A percentile compares a stretch with the other conserved stretches of the same genome.
Conservation (phyloP, 2,888 invertebrate genomes). For the Eilema depressum region DNA sequence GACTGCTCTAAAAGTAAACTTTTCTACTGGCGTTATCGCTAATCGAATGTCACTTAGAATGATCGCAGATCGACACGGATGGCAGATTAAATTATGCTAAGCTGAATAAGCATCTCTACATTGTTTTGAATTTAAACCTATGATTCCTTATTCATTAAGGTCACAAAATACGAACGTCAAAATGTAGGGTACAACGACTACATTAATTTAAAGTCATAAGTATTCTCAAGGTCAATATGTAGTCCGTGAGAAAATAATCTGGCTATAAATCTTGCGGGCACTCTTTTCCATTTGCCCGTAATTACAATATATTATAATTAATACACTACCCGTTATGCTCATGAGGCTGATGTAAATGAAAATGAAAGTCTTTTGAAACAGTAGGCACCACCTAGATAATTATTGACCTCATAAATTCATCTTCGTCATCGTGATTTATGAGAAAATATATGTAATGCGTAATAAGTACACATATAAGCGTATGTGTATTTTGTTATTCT, state of each 20-base stretch:
- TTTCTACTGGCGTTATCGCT: too few relatives aligned
- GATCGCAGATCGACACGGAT: not conserved
- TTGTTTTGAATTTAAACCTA: not conserved
- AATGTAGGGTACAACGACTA: not conserved
- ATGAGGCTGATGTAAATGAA: not conserved
- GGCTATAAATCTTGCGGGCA: not conserved
- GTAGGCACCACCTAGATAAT: not conserved
- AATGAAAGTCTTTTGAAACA: not conserved
- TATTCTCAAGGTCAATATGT: not conserved
- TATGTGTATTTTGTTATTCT: too few relatives aligned
- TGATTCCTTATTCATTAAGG: not conserved
- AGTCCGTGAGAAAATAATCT: not conserved
- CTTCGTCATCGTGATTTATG: not conserved
- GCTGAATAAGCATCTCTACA: not conserved
- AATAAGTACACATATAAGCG: not conserved
- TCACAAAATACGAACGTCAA: not conserved
- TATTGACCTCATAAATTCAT: not conserved
- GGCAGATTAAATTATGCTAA: not conserved
- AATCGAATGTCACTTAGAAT: not conserved
- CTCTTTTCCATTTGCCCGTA: not conserved
- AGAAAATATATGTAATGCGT: not conserved
- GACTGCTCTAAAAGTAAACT: too few relatives aligned
- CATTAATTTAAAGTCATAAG: too few relatives aligned
- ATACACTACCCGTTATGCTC: not conserved
- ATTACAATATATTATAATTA: not conserved